Percentiles rank a stretch among this genome's conserved stretches.
Conservation (phyloP, 2,888 invertebrate genomes). For the Slavum lentiscoides region DNA sequence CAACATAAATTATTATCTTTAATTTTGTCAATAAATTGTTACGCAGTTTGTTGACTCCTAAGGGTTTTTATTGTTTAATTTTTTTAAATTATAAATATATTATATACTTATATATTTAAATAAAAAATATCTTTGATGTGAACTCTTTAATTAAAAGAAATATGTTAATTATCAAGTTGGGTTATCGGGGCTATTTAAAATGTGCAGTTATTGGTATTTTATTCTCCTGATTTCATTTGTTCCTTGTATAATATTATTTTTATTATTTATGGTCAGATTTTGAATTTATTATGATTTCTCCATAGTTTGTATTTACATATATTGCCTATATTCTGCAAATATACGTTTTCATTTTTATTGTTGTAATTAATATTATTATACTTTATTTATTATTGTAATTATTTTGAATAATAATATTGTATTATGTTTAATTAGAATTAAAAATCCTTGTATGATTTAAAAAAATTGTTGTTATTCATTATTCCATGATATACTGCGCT, state of each 20-base stretch:
- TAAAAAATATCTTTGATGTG: neutral
- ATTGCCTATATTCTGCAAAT: neutral
- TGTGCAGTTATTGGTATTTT: neutral
- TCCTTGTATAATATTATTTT: conserved; percentile 3
- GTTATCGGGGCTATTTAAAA: neutral
- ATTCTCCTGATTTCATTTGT: conserved; percentile 22
- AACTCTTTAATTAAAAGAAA: neutral
- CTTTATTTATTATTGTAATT: neutral
- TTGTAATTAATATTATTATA: neutral
- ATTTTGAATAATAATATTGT: conserved; percentile 1
- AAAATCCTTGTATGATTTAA: conserved; percentile 7
- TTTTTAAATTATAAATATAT: neutral
- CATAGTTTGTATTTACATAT: neutral
- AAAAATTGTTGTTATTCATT: conserved; percentile 13
- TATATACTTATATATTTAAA: neutral
- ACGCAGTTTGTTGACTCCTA: too few species aligned
- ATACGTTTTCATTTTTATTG: conserved; percentile 2
- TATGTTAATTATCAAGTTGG: neutral
- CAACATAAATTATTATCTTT: neutral
- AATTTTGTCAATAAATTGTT: neutral
- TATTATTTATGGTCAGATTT: neutral
- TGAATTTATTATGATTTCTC: conserved; percentile 17
- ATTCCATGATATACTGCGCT: neutral
- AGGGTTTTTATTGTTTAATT: too few species aligned
- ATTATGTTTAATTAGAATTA: conserved; percentile 23